phyloP scores from a whole-genome alignment of 2,113 vertebrate genomes.

The Oostethus manadensis region DNA sequence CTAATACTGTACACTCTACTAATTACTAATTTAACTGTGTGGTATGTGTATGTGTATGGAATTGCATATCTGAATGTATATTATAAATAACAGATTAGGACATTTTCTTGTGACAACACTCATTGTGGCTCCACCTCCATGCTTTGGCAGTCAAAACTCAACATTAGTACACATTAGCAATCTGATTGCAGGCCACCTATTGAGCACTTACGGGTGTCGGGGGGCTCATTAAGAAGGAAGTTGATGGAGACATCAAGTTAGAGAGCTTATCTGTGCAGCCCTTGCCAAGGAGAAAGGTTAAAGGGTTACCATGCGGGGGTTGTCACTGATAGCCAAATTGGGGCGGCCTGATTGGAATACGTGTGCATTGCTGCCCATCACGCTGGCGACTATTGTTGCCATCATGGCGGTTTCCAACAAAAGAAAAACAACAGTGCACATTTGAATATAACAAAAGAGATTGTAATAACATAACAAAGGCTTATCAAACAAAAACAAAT shows the following conservation, averaged over 20 bases:
- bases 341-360: constrained; percentile 22
- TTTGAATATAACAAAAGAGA: constrained; percentile 12
- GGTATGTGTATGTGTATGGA: no score
- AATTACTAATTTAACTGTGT: no score
- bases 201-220: background rate
- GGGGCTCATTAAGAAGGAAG: constrained; percentile 32
- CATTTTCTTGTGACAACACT: no score
- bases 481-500: constrained; percentile 1
- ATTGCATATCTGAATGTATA: no score
- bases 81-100: no score
- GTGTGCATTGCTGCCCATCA: constrained; percentile 30
- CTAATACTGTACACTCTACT: no score
- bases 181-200: constrained; percentile 11
- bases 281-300: constrained; percentile 16
- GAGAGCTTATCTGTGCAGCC: constrained; percentile 34
- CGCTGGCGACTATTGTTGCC: constrained; percentile 21
- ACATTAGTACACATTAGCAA: constrained; percentile 13
- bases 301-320: constrained; percentile 29
- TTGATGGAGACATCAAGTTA: constrained; percentile 29
- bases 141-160: constrained; percentile 26
- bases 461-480: constrained; percentile 11
- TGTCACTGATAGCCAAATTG: constrained; percentile 21
- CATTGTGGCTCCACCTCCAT: constrained; percentile 1
- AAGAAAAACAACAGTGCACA: constrained; percentile 11
- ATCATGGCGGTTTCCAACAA: constrained; percentile 2